These are phyloP conservation scores for Platycercus adscitus DNA, from an alignment of 2,113 vertebrate species.

Conservation along the genomic window DNA sequence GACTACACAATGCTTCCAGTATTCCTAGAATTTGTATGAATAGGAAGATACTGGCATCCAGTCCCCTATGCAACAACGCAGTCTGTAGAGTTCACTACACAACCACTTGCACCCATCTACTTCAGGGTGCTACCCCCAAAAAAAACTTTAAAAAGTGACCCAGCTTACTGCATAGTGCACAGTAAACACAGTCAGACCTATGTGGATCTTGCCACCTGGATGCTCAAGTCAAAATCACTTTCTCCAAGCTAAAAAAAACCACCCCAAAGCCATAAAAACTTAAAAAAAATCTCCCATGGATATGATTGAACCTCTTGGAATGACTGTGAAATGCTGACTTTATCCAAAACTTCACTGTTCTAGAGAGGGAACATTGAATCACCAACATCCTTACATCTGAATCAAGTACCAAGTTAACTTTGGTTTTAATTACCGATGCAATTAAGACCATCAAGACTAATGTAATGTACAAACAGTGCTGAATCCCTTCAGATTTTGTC, in stretches of 20 bases:
- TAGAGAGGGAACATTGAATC: not conserved
- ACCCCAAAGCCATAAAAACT: not conserved
- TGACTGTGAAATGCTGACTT: not conserved
- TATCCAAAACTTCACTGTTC: not conserved
- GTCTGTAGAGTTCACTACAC: not conserved
- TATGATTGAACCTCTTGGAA: not conserved
- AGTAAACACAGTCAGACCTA: not conserved
- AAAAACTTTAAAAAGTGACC: not conserved
- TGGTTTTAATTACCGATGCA: constrained; percentile 38
- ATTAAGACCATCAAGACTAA: constrained; percentile 61
- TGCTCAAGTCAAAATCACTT: not conserved
- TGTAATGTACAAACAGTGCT: constrained; percentile 10
- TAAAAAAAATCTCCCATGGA: rapidly evolving
- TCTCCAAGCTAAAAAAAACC: not conserved
- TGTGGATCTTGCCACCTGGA: not conserved
- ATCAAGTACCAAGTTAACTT: not conserved
- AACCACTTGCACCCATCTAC: not conserved
- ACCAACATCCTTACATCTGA: not conserved
- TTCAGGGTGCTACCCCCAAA: not conserved
- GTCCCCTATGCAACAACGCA: rapidly evolving
- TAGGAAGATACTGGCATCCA: not conserved
- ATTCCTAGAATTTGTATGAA: not conserved
- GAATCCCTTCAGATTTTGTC: constrained; percentile 15
- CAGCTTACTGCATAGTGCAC: not conserved
- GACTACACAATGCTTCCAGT: not conserved